Base-by-base conservation (phyloP, 2,888 invertebrate species). In the Cerceris ruficornis region DNA sequence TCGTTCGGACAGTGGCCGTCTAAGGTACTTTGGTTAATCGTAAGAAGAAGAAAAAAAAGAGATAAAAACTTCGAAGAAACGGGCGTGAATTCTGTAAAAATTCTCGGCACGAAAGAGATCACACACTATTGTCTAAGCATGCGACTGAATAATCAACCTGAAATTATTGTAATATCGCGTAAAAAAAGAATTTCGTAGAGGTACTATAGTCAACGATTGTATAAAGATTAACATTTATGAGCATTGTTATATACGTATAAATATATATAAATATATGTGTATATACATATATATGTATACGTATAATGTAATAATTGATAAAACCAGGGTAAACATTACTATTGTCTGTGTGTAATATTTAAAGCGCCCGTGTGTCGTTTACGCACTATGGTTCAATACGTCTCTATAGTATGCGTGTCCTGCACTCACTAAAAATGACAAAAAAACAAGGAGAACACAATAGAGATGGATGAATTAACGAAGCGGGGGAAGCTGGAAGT, bases 131-230 rank as follows among this genome's bases (percentile, higher is more conserved):
- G 72, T 80, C 66, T 77, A 87, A 81, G 80, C 77, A 87, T 80
- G 85, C 86, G 89, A 89, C 89, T 88, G 89, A 89, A 88, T 89
- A 87, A 88, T 84, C 85, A 86, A 87, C 77, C 77, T 85, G 82
- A 81, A 80, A 78, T 85, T 79, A 80, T 75, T 82, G 73, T 80
- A 85, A 81, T 81, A 85, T 66, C 62, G 82, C 64, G 69, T 80
- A 69, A 80, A 69, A 50, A 6, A 28, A 28, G 28, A 28, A 28
- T 1, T 28, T 15, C 42, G 69, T 79, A 67, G 81, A 77, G 42
- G 15, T 11, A 69, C 49, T 54, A 72, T 70, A 75, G 75, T 65
- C 69, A 17, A 69, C 72, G 50, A 81, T 77, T 78, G 76, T 81
- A 82, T 70, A 81, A 72, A 80, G 73, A 49, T n/a, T 72, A 66